These are phyloP conservation scores for Castor canadensis DNA, from an alignment of 2,113 vertebrate species.

Conservation along the genomic window DNA sequence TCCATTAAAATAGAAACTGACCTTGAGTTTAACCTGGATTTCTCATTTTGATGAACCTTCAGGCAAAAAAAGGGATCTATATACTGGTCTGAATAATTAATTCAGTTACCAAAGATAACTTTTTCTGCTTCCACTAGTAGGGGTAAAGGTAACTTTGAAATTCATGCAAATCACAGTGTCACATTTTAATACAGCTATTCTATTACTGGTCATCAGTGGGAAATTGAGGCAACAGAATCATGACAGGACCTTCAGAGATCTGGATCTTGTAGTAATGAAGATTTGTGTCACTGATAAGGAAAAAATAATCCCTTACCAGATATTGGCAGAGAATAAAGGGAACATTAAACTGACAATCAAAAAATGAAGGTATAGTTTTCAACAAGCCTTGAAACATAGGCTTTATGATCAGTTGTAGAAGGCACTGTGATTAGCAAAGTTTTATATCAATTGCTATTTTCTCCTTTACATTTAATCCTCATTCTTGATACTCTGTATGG, in stretches of 20 bases:
- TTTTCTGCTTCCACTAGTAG: neutral
- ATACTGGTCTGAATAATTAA: neutral
- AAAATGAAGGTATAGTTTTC: neutral
- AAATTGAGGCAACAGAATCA: neutral
- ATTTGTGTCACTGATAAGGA: neutral
- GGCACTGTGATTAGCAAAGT: neutral
- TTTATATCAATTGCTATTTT: neutral
- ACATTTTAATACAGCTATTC: neutral
- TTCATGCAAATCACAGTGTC: neutral
- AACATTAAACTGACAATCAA: neutral
- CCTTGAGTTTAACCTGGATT: neutral
- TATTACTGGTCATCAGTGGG: neutral
- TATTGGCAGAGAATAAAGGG: neutral
- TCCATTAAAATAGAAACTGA: constrained; percentile 6
- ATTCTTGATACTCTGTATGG: neutral
- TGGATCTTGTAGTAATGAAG: neutral
- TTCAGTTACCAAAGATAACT: neutral
- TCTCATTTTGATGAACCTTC: neutral
- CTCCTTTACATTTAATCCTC: neutral
- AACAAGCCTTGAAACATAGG: neutral
- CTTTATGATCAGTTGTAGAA: neutral
- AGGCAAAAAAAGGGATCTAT: neutral
- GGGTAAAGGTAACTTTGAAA: neutral
- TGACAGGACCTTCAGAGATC: neutral
- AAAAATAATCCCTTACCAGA: neutral